Evolutionary conservation across 1,140 invertebrate genomes (phyloP).

Genomic region (Conus betulinus): DNA sequence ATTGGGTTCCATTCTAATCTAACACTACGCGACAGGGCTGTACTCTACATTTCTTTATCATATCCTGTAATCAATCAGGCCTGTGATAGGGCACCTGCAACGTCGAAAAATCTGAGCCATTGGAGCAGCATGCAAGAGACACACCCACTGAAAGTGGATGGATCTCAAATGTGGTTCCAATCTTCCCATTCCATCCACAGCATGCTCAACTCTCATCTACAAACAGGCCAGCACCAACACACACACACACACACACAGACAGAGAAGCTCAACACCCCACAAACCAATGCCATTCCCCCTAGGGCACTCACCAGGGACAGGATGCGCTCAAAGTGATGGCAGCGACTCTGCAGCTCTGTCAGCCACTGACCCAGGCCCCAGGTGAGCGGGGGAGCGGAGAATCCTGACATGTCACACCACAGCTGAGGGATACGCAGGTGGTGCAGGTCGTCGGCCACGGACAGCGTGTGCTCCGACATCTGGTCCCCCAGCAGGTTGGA

Average conservation of each 20-base stretch:
- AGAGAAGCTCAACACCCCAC: background rate
- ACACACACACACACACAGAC: background rate
- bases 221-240: background rate
- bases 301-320: constrained; percentile 61
- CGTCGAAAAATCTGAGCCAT: too few relatives aligned
- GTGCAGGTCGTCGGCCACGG: constrained; percentile 73
- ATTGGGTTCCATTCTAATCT: too few relatives aligned
- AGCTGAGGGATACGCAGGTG: constrained; percentile 69
- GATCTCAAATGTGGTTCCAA: too few relatives aligned
- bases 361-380: constrained; percentile 70
- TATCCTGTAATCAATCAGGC: too few relatives aligned
- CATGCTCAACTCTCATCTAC: background rate
- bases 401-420: constrained; percentile 70
- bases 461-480: constrained; percentile 63
- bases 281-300: background rate
- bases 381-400: constrained; percentile 68
- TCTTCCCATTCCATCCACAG: too few relatives aligned
- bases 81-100: too few relatives aligned
- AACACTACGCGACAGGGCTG: too few relatives aligned
- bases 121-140: too few relatives aligned
- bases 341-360: constrained; percentile 66
- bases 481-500: constrained; percentile 69
- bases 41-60: too few relatives aligned
- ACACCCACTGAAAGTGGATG: too few relatives aligned
- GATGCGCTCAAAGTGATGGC: constrained; percentile 73